Evolutionary conservation across 2,113 vertebrate species (phyloP), one percentile per base, ranked within the genome.

Genomic region (Salminus brasiliensis): DNA sequence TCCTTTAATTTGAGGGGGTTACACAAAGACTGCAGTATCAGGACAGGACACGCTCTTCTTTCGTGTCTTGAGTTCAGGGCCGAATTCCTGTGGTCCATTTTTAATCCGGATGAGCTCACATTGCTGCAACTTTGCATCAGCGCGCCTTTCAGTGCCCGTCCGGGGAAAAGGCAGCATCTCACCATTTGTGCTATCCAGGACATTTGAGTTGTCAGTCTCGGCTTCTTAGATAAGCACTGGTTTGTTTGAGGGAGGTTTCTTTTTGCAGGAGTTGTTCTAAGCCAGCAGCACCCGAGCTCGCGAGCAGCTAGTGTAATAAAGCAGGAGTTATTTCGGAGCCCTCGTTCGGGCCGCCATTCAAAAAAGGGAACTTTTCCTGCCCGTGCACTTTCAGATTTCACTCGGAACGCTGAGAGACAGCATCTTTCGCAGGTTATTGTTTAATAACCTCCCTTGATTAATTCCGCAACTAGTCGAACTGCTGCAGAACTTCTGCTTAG

Each of bases 111-210:
- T 79, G 83, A 49, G 39, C 45, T 71, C 60, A 66, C 62, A 75
- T 72, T 67, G 34, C 75, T 47, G 47, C 23, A 65, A 71, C 21
- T 81, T 85, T 72, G 84, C 84, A 69, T 85, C 84, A 85, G 63
- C 68, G 25, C 30, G 32, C 55, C 76, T 80, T 62, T 79, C 62
- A 65, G 43, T 34, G 65, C 68, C 62, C 67, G 63, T 52, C 80
- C 62, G 41, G 62, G 76, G 76, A 79, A 72, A 79, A 74, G 69
- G 66, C 66, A 66, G 43, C 72, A 52, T 79, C 76, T 71, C 81
- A 57, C 34, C 29, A 43, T 69, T 69, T 70, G 72, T 82, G 81
- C 65, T 27, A 74, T 62, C 63, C 79, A 34, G 71, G 62, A 77
- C 16, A n/a, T 77, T 73, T 45, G 73, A 73, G 75, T 73, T 73